Evolutionary conservation across 2,113 vertebrate genomes (phyloP).

Genomic region (Ginglymostoma cirratum): DNA sequence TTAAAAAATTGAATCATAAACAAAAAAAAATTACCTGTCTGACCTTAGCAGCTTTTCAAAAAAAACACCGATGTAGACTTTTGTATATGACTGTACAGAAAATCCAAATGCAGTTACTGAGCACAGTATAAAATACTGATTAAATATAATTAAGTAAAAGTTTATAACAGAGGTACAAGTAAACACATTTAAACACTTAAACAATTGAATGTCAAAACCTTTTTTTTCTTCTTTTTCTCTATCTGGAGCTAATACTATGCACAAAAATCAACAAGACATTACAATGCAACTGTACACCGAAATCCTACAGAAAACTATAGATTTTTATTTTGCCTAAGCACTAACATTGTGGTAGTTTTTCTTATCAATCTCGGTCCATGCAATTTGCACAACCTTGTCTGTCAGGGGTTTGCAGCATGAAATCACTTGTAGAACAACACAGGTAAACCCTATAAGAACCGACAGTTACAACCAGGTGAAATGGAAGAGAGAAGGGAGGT

Average conservation of each 20-base stretch:
- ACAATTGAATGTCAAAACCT: slow-evolving; percentile 36
- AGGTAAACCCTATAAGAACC: slow-evolving; percentile 68
- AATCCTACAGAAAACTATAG: slow-evolving; percentile 52
- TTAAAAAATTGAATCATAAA: slow-evolving; percentile 42
- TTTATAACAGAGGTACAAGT: slow-evolving; percentile 56
- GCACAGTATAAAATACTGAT: slow-evolving; percentile 75
- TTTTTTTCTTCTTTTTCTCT: slow-evolving; percentile 46
- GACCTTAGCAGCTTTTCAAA: slow-evolving; percentile 73
- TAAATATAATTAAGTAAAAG: slow-evolving; percentile 59
- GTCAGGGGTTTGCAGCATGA: slow-evolving; percentile 45
- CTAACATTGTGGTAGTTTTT: slow-evolving; percentile 39
- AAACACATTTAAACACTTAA: slow-evolving; percentile 43
- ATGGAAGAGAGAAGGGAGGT: slow-evolving; percentile 61
- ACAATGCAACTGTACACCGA: slow-evolving; percentile 41
- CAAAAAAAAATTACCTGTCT: slow-evolving; percentile 57
- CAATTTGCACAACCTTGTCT: slow-evolving; percentile 40
- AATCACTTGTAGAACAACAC: slow-evolving; percentile 52
- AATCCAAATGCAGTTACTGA: slow-evolving; percentile 77
- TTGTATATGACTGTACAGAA: slow-evolving; percentile 64
- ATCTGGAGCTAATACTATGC: slow-evolving; percentile 54
- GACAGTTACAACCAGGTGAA: slow-evolving; percentile 70
- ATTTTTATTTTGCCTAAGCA: slow-evolving; percentile 37
- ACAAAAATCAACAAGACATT: slow-evolving; percentile 53
- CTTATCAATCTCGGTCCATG: slow-evolving; percentile 50
- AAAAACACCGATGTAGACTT: slow-evolving; percentile 46